Evolutionary conservation across 2,888 invertebrate genomes (phyloP).

Genomic region (Tolmerus cingulatus): DNA sequence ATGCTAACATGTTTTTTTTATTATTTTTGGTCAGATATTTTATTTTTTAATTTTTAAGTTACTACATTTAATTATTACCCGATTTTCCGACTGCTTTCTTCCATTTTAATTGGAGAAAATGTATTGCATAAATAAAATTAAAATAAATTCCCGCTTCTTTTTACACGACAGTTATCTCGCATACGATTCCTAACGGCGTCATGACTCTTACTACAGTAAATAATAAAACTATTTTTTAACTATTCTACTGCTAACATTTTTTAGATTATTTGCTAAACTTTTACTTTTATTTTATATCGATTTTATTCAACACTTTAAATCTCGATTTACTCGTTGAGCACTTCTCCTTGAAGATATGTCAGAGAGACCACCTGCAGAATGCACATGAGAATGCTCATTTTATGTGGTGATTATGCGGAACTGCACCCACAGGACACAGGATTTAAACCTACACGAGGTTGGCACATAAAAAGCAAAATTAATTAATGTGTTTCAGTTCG

Average conservation of each 20-base stretch:
- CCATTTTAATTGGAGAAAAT: constrained; percentile 5
- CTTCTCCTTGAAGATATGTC: background rate
- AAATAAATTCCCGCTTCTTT: background rate
- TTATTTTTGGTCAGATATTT: background rate
- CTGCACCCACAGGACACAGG: background rate
- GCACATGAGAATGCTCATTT: background rate
- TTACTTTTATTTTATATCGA: background rate
- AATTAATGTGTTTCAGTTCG: background rate
- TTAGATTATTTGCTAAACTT: background rate
- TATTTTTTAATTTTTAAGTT: background rate
- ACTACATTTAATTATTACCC: constrained; percentile 26
- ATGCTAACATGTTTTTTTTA: background rate
- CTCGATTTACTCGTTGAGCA: background rate
- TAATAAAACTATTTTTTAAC: background rate
- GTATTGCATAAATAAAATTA: background rate
- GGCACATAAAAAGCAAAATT: background rate
- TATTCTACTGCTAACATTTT: background rate
- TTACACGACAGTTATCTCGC: background rate
- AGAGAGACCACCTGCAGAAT: background rate
- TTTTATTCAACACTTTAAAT: background rate
- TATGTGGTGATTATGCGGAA: background rate
- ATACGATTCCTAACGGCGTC: background rate
- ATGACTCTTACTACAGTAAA: background rate
- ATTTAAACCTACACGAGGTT: background rate
- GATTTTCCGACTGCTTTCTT: constrained; percentile 38